phyloP scores from a whole-genome alignment of 2,113 vertebrate species.

The Mellivora capensis region DNA sequence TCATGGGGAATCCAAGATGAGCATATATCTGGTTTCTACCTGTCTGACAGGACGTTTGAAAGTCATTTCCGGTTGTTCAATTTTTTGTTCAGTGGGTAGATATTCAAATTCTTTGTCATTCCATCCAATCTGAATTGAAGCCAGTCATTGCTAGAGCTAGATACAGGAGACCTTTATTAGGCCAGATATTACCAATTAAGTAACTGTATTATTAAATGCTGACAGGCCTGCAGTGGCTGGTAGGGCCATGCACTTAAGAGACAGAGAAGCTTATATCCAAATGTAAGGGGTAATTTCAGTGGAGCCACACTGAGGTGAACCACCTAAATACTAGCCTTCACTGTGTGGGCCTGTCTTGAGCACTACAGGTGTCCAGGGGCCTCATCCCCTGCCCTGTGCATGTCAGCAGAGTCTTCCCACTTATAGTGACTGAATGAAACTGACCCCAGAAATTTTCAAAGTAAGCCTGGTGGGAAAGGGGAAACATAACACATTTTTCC shows the following conservation, averaged over 20 bases:
- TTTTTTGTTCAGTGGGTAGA: background rate
- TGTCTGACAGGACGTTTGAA: background rate
- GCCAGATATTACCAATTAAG: background rate
- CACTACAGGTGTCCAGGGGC: rapidly evolving
- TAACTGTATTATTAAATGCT: background rate
- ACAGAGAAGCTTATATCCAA: background rate
- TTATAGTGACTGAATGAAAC: background rate
- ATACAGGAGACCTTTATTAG: background rate
- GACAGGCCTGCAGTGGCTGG: rapidly evolving
- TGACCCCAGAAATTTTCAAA: background rate
- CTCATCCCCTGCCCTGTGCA: rapidly evolving
- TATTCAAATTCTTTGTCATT: background rate
- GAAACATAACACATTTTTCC: background rate
- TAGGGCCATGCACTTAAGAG: background rate
- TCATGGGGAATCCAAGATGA: background rate
- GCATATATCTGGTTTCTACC: background rate
- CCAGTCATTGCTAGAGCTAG: background rate
- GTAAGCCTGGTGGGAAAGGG: background rate
- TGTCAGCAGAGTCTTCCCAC: background rate
- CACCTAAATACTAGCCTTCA: background rate
- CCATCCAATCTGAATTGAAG: background rate
- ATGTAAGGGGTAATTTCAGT: rapidly evolving
- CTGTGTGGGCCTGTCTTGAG: background rate
- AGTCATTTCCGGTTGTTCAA: background rate
- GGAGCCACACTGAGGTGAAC: background rate